Evolutionary conservation across 2,113 vertebrate species (phyloP), one percentile per base, ranked within the genome.

Genomic region (Neodontobutis hainanensis): DNA sequence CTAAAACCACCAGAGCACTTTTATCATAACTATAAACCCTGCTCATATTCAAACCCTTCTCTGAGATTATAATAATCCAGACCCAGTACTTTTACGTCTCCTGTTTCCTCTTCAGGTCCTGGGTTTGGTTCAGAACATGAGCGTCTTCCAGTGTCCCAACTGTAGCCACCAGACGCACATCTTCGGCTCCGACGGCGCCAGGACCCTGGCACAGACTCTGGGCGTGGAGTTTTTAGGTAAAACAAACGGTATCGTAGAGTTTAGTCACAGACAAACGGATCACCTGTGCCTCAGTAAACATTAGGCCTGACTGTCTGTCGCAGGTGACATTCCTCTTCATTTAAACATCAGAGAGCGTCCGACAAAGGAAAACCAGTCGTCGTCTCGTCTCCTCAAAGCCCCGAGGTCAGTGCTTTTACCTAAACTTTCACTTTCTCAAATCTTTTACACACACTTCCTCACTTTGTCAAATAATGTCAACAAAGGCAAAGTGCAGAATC

Each of bases 111-210:
- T 69, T 34, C 89, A 99, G 97, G 95, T 99, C 72, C 89, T 99
- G 57, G 97, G 97, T 11, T 89, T 99, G 84, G 88, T 99, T 62
- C 96, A 98, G 87, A 99, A 99, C 87, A 99, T 99, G 97, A 99
- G 96, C 76, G 94, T 98, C 86, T 99, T 99, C 90, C 94, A 93
- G 27, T 99, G 97, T 85, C 97, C 97, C 44, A 94, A 95, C 19
- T 99, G 97, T 85, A 89, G 92, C 60, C 95, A 98, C 4, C 92
- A 93, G 85, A 98, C 95, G 1, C 95, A 97, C 87, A 97, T 99
- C 84, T 99, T 99, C 43, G 97, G 97, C 74, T 90, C 92, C 36
- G 95, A 96, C 36, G 97, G 97, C 12, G 95, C 94, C 67, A 92
- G 77, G 55, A 86, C 91, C 56, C 86, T 99, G 52, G 96, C 97